Evolutionary conservation across 2,888 invertebrate species (phyloP), one percentile per base, ranked within the genome.

Genomic region (Cylindroiulus punctatus): DNA sequence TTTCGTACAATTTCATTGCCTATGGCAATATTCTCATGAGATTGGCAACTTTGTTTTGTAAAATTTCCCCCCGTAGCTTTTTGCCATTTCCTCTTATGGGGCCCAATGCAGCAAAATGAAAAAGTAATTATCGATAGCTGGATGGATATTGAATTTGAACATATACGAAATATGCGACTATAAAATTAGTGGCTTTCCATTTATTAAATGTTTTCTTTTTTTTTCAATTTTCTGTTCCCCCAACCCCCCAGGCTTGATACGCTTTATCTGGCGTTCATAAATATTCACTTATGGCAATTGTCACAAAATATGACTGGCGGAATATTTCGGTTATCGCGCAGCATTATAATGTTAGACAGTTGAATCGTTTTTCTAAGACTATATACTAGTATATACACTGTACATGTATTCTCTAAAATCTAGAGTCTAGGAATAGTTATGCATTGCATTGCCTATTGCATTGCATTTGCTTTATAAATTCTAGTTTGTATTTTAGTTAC

Each of bases 21-120:
- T 32, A 12, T 10, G 83, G 83, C 40, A 83, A 40, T 83, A 83
- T 83, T 83, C 83, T 83, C 83, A 42, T 22, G 83, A 83, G 83
- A 83, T 44, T 83, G 83, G 42, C 40, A 83, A 83, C 83, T 83
- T 83, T 83, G 83, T 83, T 83, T 76, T 30, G 76, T 76, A 76
- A 76, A 76, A 76, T 76, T 76, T 76, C 30, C 30, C 76, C 76
- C 30, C 19, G 22, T 76, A 76, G 76, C 76, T 76, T 76, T 76
- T 26, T 30, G 30, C 22, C 14, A 22, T 76, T 76, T 76, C 76
- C 76, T 76, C 26, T 26, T 26, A 1, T 26, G 10, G 65, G 22
- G 26, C 26, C 26, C 65, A 52, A 1, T 30, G 30, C 76, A 30
- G 76, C 47, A 17, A 47, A 19, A 76, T 76, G 76, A 76, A 76